Percentiles rank a stretch among this genome's conserved stretches.
Conservation (phyloP, 2,888 invertebrate species). For the Fabriciana adippe region DNA sequence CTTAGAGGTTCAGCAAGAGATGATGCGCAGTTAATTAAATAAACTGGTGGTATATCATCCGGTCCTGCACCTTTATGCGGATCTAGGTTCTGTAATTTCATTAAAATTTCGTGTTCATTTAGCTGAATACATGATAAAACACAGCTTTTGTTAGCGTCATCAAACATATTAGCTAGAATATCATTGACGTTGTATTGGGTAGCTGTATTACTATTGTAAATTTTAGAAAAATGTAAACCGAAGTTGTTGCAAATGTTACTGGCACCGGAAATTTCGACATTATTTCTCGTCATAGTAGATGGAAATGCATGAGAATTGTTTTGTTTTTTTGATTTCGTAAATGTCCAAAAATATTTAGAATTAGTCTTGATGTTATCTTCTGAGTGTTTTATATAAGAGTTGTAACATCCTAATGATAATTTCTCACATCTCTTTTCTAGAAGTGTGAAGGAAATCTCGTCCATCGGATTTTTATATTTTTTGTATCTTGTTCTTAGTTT, state of each 20-base stretch:
- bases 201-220: too few relatives aligned
- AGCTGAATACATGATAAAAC: not conserved
- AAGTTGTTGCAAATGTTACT: conserved; percentile 3
- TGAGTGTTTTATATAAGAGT: not conserved
- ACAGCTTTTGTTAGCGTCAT: too few relatives aligned
- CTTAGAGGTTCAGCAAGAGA: not conserved
- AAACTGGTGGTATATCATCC: conserved; percentile 10
- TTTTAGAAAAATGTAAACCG: not conserved
- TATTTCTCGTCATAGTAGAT: not conserved
- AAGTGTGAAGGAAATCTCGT: not conserved
- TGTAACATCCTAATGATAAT: not conserved
- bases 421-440: not conserved
- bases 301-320: not conserved
- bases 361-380: not conserved
- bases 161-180: too few relatives aligned
- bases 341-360: conserved; percentile 4
- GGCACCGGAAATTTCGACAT: not conserved
- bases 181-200: too few relatives aligned
- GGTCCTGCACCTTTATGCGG: not conserved
- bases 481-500: not conserved
- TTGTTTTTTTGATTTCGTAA: conserved; percentile 1
- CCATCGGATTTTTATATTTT: conserved; percentile 12
- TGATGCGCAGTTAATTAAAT: conserved; percentile 2
- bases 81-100: too few relatives aligned
- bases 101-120: too few relatives aligned